Conservation (phyloP, 2,113 vertebrate genomes). For the Callorhinus ursinus region DNA sequence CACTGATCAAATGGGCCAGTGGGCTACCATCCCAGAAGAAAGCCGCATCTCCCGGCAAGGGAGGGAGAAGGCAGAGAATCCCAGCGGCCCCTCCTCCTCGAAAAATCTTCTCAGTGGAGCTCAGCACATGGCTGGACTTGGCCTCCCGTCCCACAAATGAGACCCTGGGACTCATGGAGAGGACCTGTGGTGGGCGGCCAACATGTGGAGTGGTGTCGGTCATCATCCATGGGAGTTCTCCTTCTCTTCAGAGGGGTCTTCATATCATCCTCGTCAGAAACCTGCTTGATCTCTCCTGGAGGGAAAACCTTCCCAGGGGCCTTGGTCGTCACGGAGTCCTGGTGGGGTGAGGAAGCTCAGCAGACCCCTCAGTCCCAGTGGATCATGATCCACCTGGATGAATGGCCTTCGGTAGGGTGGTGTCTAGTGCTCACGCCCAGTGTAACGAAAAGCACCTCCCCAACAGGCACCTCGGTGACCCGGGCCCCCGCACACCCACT, state of each 20-base stretch:
- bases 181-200: constrained; percentile 88
- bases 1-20: constrained; percentile 91
- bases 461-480: not conserved
- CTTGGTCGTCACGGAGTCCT: constrained; percentile 85
- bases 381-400: constrained; percentile 78
- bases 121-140: constrained; percentile 87
- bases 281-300: constrained; percentile 81
- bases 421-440: not conserved
- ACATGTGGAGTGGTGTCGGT: constrained; percentile 81
- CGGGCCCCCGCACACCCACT: fast-evolving
- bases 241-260: constrained; percentile 83
- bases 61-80: constrained; percentile 90
- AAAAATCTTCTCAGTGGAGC: constrained; percentile 87
- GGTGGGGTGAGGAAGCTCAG: constrained; percentile 87
- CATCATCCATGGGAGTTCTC: constrained; percentile 89
- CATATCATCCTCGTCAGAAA: constrained; percentile 83
- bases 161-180: constrained; percentile 89
- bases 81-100: constrained; percentile 90
- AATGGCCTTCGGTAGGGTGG: too few species aligned
- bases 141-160: constrained; percentile 88
- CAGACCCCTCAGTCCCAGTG: constrained; percentile 58
- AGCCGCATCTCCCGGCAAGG: constrained; percentile 89
- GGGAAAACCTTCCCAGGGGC: constrained; percentile 82
- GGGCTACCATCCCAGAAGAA: constrained; percentile 92
- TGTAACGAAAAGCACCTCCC: fast-evolving